Conservation (phyloP, 2,888 invertebrate genomes). For the Scaptodrosophila latifasciaeformis region DNA sequence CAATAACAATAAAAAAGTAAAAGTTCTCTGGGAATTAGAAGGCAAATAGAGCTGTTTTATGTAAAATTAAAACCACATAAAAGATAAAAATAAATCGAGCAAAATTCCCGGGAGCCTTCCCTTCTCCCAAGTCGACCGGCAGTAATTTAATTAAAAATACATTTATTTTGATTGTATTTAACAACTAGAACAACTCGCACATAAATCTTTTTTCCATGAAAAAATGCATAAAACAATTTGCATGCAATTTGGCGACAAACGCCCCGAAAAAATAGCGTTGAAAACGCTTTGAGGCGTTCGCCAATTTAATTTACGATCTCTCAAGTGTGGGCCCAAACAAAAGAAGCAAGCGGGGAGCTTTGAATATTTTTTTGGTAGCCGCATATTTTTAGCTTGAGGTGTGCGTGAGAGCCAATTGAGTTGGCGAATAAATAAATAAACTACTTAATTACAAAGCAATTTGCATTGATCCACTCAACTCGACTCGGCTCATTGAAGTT, state of each 20-base stretch:
- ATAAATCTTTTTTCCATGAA: slow-evolving; percentile 47
- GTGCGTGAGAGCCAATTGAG: slow-evolving; percentile 7
- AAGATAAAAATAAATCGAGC: too few species aligned
- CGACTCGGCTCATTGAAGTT: slow-evolving; percentile 47
- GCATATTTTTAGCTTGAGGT: not conserved
- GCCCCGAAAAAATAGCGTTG: slow-evolving; percentile 4
- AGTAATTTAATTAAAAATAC: too few species aligned
- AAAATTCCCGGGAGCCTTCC: too few species aligned
- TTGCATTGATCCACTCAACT: slow-evolving; percentile 17
- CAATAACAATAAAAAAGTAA: slow-evolving; percentile 48
- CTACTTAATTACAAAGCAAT: slow-evolving; percentile 59
- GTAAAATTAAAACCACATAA: too few species aligned
- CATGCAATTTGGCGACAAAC: slow-evolving; percentile 61
- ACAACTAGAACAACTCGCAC: slow-evolving; percentile 17
- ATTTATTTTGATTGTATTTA: too few species aligned
- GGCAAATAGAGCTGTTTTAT: too few species aligned
- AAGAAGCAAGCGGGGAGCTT: slow-evolving; percentile 41
- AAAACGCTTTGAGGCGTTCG: slow-evolving; percentile 32
- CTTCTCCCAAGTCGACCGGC: too few species aligned
- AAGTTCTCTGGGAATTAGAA: slow-evolving; percentile 30
- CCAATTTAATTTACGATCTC: slow-evolving; percentile 50
- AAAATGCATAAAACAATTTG: slow-evolving; percentile 50
- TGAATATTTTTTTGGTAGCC: slow-evolving; percentile 13
- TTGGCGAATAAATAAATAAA: slow-evolving; percentile 17
- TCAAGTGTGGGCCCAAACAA: too few species aligned